Conservation (phyloP, 2,113 vertebrate genomes). For the Alexandromys fortis region DNA sequence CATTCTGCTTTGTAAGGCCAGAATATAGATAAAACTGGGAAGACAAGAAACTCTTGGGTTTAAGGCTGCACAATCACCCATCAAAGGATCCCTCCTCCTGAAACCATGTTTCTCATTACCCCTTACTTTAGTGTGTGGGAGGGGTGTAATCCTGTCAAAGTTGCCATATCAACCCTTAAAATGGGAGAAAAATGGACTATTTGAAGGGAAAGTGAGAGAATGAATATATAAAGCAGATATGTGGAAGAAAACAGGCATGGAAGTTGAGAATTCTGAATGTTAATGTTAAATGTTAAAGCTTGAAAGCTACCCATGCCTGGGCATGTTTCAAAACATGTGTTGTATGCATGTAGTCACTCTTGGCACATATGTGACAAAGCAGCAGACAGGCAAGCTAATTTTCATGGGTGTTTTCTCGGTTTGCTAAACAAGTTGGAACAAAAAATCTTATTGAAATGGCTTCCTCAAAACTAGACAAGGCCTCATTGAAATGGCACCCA, state of each 20-base stretch:
- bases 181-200: neutral
- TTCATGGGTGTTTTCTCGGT: neutral
- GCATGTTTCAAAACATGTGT: neutral
- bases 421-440: neutral
- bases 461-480: neutral
- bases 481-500: too few species aligned
- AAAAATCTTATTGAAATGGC: neutral
- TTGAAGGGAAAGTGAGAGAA: neutral
- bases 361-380: neutral
- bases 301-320: neutral
- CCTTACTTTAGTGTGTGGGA: neutral
- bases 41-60: neutral
- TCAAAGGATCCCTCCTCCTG: neutral
- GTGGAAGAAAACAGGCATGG: slow-evolving; percentile 1
- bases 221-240: neutral
- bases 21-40: neutral
- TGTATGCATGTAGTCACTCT: neutral
- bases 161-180: neutral
- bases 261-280: slow-evolving; percentile 9
- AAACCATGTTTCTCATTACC: slow-evolving; percentile 41
- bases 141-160: slow-evolving; percentile 17
- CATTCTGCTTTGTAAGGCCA: neutral
- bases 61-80: neutral
- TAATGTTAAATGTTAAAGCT: neutral
- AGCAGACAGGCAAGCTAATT: neutral